Base-by-base conservation (phyloP, 2,113 vertebrate genomes). In the Empidonax alnorum region DNA sequence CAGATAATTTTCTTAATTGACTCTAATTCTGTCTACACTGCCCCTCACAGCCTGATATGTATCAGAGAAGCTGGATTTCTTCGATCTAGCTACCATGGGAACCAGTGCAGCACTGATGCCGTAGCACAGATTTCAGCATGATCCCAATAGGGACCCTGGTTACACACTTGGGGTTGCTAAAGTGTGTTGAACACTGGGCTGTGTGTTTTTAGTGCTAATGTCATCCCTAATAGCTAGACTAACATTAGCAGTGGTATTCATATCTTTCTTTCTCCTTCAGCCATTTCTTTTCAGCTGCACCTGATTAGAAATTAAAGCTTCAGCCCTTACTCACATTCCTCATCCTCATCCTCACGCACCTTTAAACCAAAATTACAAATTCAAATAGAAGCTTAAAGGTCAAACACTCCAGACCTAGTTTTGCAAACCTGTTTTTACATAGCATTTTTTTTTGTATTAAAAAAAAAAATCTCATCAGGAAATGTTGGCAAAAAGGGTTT, bases 401-500 rank as follows among this genome's bases (percentile, higher is more conserved):
- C 92, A 81, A 88, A 77, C 30, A 37, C 28, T 90, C 50, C 41
- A 59, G 52, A 90, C 24, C 47, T 59, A 49, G 16, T 78, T 95
- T 88, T 92, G 59, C 35, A 94, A 95, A 77, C 7, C 14, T 13
- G 85, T 82, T 93, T 83, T 30, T 37, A 63, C 14, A 6, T 56
- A 65, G 23, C n/a, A 89, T 90, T 44, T 90, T 76, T 49, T 46
- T 46, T 46, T 46, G 44, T 46, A 21, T 21, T 19, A 44, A 44
- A 44, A 65, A 75, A 59, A 53, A 18, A 24, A 21, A 33, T 91
- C 78, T 94, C 90, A 88, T 94, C 68, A 97, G 92, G 72, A 90
- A 94, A 53, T 84, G 80, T 46, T 93, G 80, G 80, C 80, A 96
- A 93, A 97, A 96, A 86, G 58, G 58, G 49, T 89, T 96, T 97